Base-by-base conservation (phyloP, 2,113 vertebrate genomes). In the Boulengeromyrus knoepffleri region DNA sequence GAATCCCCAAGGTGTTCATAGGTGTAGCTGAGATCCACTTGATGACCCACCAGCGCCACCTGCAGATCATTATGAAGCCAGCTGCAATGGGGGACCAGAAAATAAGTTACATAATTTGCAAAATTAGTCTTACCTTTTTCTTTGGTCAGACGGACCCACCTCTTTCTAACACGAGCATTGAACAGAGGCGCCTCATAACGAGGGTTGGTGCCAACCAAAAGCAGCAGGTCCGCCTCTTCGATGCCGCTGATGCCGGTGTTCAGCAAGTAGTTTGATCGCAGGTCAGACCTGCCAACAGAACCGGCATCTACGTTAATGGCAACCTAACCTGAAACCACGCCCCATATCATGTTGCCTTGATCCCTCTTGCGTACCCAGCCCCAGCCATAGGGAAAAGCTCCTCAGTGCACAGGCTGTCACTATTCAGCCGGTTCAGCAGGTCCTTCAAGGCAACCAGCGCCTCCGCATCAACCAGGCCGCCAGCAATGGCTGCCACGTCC, bases 31-130 rank as follows among this genome's bases (percentile, higher is more conserved):
- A 99, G 92, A 93, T 99, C 97, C n/a, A 99, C 97, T 0, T 93
- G 88, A 93, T 96, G 97, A 87, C 98, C 98, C 46, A 99, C 95
- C 84, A 99, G 91, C 17, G 97, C 97, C 88, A 99, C 97, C 50
- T 95, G 94, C 90, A 99, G 95, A 90, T 99, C 99, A 92, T 99
- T 99, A 91, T 99, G 98, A 90, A 99, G 97, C 99, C 99, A 99
- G 93, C 99, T 99, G 92, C 56, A 0, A 24, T 15, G 50, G 21
- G 45, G 21, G 17, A 85, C 19, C 83, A 47, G 42, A 19, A 21
- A 85, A 84, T 21, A 9, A 42, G 36, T 39, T 6, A n/a, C 19
- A 85, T 46, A 47, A 85, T 45, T 15, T 85, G 42, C 83, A 85
- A 45, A 85, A 85, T 45, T 47, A 47, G 45, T 12, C 21, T 47